phyloP scores from a whole-genome alignment of 2,797 vertebrate species.

The Gallirallus australis region DNA sequence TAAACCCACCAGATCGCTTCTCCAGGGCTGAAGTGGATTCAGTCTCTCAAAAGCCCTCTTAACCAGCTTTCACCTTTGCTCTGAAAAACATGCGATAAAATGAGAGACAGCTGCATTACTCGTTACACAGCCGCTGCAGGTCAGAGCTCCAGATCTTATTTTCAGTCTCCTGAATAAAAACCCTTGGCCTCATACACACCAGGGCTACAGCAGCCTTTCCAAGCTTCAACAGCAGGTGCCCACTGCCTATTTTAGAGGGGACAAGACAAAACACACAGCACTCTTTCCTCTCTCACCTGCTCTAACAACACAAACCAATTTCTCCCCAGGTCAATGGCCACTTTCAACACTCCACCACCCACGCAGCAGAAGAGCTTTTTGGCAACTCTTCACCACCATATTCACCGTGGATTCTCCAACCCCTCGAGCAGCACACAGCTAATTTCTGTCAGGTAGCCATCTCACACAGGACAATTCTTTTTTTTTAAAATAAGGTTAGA shows the following conservation, averaged over 20 bases:
- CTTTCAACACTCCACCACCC: neutral
- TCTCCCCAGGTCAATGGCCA: fast-evolving
- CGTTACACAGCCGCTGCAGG: neutral
- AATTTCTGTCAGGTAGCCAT: neutral
- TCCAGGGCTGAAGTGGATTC: fast-evolving
- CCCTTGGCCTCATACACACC: fast-evolving
- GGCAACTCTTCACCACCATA: neutral
- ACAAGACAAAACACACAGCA: neutral
- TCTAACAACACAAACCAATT: neutral
- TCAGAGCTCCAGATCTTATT: neutral
- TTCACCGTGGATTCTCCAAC: neutral
- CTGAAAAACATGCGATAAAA: fast-evolving
- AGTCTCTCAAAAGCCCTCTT: neutral
- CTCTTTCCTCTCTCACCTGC: neutral
- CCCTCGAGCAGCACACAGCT: neutral
- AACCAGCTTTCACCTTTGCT: neutral
- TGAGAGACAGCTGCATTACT: neutral
- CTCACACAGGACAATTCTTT: neutral
- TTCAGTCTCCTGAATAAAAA: neutral
- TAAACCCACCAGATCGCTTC: fast-evolving
- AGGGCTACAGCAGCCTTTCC: neutral
- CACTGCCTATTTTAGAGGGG: fast-evolving
- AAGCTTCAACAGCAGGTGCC: fast-evolving
- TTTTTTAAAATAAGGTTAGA: neutral
- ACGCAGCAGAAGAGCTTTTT: neutral